phyloP scores from a whole-genome alignment of 2,797 vertebrate genomes.

The Melanotaenia maccullochi region DNA sequence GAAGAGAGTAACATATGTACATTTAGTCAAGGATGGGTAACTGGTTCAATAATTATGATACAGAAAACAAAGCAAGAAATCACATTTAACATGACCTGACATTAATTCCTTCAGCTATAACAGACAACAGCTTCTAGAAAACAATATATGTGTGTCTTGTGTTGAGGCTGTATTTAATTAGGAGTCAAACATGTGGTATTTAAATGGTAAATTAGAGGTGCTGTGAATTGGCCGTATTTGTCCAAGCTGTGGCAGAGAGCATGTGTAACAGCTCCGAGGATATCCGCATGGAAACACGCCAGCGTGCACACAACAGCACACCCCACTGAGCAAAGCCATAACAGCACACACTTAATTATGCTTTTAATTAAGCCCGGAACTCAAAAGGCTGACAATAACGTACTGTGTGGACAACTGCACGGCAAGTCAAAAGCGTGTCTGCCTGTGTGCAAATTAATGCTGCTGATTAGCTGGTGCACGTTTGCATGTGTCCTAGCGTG shows the following conservation, averaged over 20 bases:
- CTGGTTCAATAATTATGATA: background rate
- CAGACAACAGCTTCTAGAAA: slow-evolving; percentile 12
- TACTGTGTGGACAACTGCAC: slow-evolving; percentile 7
- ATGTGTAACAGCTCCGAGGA: slow-evolving; percentile 39
- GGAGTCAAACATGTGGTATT: slow-evolving; percentile 76
- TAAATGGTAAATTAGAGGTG: slow-evolving; percentile 72
- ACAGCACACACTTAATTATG: slow-evolving; percentile 69
- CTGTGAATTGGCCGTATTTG: slow-evolving; percentile 64
- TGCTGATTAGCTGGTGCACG: slow-evolving; percentile 29
- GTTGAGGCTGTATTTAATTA: slow-evolving; percentile 66
- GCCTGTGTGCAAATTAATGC: slow-evolving; percentile 39
- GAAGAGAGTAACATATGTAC: background rate
- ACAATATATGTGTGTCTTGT: background rate
- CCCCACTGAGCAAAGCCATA: slow-evolving; percentile 59
- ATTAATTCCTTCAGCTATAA: slow-evolving; percentile 34
- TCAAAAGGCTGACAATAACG: slow-evolving; percentile 58
- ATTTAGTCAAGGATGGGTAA: slow-evolving; percentile 10
- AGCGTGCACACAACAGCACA: slow-evolving; percentile 30
- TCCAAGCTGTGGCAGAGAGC: slow-evolving; percentile 63
- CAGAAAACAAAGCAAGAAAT: slow-evolving; percentile 36
- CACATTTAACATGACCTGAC: slow-evolving; percentile 40
- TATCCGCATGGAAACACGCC: slow-evolving; percentile 31
- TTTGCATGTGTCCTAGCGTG: slow-evolving; percentile 9
- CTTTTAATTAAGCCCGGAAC: slow-evolving; percentile 73
- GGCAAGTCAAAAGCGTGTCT: slow-evolving; percentile 1